Percentiles rank a stretch among this genome's conserved stretches.
phyloP scores from a whole-genome alignment of 2,797 vertebrate genomes.

The Takifugu rubripes region DNA sequence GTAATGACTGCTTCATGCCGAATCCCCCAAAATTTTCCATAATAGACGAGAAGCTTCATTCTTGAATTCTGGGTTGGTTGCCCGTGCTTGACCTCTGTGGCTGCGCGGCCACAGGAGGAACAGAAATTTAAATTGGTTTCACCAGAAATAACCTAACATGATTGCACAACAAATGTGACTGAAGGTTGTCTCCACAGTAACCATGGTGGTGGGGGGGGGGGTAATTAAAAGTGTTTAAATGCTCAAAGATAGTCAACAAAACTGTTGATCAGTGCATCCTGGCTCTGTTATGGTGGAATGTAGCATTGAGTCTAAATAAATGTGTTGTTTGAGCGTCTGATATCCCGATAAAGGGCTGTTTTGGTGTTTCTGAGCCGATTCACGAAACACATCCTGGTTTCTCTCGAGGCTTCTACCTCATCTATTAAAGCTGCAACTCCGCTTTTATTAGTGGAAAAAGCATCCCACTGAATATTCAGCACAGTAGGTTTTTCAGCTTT shows the following conservation, averaged over 20 bases:
- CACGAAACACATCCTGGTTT: constrained; percentile 15
- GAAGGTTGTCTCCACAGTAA: constrained; percentile 1
- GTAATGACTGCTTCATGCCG: constrained; percentile 23
- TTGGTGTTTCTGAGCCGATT: neutral
- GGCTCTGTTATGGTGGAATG: too few relatives aligned
- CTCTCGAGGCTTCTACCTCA: constrained; percentile 39
- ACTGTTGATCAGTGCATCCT: too few relatives aligned
- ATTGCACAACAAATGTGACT: constrained; percentile 17
- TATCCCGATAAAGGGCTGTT: neutral
- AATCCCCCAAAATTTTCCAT: constrained; percentile 18
- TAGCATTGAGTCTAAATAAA: neutral
- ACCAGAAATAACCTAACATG: constrained; percentile 34
- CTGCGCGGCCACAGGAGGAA: constrained; percentile 16
- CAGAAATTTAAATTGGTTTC: constrained; percentile 14
- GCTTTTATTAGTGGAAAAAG: constrained; percentile 61
- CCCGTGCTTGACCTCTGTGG: neutral
- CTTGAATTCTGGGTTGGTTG: constrained; percentile 23
- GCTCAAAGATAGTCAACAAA: neutral
- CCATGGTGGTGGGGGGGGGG: neutral
- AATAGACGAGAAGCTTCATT: constrained; percentile 10
- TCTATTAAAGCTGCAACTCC: constrained; percentile 41
- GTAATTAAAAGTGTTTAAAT: neutral
- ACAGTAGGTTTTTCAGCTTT: constrained; percentile 1
- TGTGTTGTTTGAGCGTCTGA: neutral
- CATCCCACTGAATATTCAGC: constrained; percentile 55